phyloP scores from a whole-genome alignment of 2,113 vertebrate species.

The Quiscalus mexicanus region DNA sequence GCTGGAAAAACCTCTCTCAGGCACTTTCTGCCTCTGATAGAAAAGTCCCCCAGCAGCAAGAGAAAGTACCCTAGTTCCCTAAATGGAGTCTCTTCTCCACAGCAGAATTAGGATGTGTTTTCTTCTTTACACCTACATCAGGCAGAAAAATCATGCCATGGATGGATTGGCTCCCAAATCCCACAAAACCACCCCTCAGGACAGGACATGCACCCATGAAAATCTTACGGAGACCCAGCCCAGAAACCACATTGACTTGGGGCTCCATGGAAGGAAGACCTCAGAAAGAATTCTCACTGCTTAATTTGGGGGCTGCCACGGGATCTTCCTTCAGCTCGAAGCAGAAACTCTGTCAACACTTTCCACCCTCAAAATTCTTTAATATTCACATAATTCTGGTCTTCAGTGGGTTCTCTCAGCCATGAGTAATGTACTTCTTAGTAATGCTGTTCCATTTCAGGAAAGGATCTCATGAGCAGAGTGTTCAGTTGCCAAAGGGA shows the following conservation, averaged over 20 bases:
- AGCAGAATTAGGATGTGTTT: neutral
- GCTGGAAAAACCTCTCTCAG: neutral
- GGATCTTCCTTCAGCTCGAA: neutral
- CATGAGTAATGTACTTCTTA: neutral
- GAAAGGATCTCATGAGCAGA: neutral
- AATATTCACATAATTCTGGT: neutral
- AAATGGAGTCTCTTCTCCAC: accelerated
- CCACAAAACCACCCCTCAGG: neutral
- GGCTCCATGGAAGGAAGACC: neutral
- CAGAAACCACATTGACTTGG: neutral
- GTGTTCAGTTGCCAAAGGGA: neutral
- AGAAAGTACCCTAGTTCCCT: neutral
- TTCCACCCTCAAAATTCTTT: neutral
- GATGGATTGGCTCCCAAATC: neutral
- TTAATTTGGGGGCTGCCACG: neutral
- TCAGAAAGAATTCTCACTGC: neutral
- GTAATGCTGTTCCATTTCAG: slow-evolving; percentile 4
- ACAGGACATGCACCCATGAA: neutral
- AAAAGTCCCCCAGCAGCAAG: neutral
- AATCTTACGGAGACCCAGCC: neutral
- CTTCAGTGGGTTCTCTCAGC: neutral
- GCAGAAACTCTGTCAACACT: neutral
- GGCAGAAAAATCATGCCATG: neutral
- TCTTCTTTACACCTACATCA: neutral
- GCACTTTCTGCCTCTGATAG: neutral